These are phyloP conservation scores for Dione vanillae DNA, from an alignment of 2,888 invertebrate species.

Conservation along the genomic window DNA sequence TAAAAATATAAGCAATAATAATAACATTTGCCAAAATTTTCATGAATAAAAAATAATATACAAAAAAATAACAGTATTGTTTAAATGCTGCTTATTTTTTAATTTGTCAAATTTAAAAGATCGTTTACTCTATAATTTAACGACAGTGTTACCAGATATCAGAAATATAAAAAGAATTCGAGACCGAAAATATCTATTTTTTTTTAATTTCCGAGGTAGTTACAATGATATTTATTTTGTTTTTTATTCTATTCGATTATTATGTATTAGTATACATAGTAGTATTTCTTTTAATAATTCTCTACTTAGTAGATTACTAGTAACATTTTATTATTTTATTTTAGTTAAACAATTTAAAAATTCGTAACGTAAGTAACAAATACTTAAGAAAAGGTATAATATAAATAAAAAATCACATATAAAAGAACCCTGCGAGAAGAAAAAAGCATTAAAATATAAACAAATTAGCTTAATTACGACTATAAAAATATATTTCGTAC, in stretches of 20 bases:
- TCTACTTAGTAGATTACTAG: background rate
- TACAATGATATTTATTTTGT: background rate
- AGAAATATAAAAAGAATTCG: background rate
- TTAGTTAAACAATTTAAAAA: background rate
- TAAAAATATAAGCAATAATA: slow-evolving; percentile 13
- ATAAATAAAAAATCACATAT: background rate
- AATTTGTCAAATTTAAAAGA: too few species aligned
- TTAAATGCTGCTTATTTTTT: background rate
- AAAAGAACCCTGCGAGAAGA: slow-evolving; percentile 8
- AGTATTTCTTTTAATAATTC: background rate
- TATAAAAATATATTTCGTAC: slow-evolving; percentile 7
- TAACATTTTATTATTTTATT: background rate
- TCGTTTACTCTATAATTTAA: too few species aligned
- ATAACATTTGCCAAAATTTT: background rate
- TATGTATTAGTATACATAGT: too few species aligned
- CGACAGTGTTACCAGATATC: background rate
- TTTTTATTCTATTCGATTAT: background rate
- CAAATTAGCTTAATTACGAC: background rate
- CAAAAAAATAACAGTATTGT: background rate
- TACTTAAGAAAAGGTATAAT: background rate
- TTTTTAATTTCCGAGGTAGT: too few species aligned
- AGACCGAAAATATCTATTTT: background rate
- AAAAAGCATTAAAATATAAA: slow-evolving; percentile 4
- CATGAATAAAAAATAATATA: background rate
- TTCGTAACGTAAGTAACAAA: background rate